Base-by-base conservation (phyloP, 2,888 invertebrate species). In the Dicranocentrus wangi region DNA sequence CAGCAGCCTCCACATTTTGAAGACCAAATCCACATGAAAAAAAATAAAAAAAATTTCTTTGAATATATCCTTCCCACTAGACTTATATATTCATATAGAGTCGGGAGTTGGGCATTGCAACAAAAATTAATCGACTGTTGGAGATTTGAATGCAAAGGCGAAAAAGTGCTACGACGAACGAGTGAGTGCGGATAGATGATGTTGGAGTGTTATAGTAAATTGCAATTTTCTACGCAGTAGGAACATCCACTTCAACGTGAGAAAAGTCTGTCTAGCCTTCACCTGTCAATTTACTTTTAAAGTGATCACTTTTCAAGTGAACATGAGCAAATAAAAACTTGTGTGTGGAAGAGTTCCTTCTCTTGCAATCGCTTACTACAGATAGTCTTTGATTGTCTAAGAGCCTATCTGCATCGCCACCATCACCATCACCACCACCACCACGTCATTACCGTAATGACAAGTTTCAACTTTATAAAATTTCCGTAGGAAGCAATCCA, bases 211-310 rank as follows among this genome's bases (percentile, higher is more conserved):
- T 51, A 19, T 32, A 19, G 42, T 71, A 27, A 51, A 73, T 17
- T 53, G 73, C 53, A 65, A 65, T 73, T 73, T 65, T 73, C 73
- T 73, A 63, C 55, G 53, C 73, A 65, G 65, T 27, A 65, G 61
- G 61, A 53, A 47, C 43, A 17, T 17, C n/a, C 25, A 19, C 15
- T 68, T 17, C 27, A 68, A 68, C 23, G 23, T 61, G 51, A 61
- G 63, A 72, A 72, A 51, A 51, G 63, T 61, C 32, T 51, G 32
- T 63, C 28, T 25, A 63, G 61, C 72, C 72, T 63, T 72, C 72
- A 72, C 61, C 72, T 72, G 72, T 72, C 72, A 72, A 63, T 72
- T 72, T 63, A 51, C 63, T 55, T 70, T 70, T 42, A 47, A 68
- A 68, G 39, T 58, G 70, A 58, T 70, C 32, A 70, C 39, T 23